phyloP scores from a whole-genome alignment of 2,797 vertebrate species.

The Chrosomus eos region DNA sequence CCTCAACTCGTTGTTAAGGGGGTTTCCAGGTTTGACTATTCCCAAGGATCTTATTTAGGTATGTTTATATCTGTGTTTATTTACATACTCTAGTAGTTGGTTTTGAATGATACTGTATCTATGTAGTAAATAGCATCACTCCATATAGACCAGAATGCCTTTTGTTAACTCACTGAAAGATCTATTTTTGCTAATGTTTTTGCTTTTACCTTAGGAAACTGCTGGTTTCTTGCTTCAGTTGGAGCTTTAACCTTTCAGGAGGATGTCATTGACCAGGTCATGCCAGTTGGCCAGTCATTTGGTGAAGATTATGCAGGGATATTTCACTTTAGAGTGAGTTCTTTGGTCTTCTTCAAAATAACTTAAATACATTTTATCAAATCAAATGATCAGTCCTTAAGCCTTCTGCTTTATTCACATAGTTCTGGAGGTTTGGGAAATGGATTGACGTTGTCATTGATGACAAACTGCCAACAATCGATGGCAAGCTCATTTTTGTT shows the following conservation, averaged over 20 bases:
- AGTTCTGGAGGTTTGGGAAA: slow-evolving; percentile 80
- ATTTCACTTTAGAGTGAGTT: slow-evolving; percentile 78
- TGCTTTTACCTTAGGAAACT: slow-evolving; percentile 68
- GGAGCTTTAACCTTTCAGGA: slow-evolving; percentile 75
- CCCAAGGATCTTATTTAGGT: slow-evolving; percentile 66
- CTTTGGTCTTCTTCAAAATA: background rate
- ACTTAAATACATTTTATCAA: no score
- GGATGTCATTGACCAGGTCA: slow-evolving; percentile 62
- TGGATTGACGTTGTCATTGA: slow-evolving; percentile 81
- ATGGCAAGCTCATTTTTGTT: slow-evolving; percentile 77
- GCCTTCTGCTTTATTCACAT: background rate
- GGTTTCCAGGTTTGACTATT: slow-evolving; percentile 76
- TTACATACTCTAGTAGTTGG: background rate
- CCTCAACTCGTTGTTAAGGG: slow-evolving; percentile 69
- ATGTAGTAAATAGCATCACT: background rate
- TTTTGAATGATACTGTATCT: no score
- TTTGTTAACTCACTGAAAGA: background rate
- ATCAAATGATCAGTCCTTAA: background rate
- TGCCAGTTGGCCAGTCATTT: no score
- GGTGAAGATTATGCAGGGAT: slow-evolving; percentile 42
- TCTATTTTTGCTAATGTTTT: background rate
- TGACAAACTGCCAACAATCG: slow-evolving; percentile 78
- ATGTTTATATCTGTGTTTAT: background rate
- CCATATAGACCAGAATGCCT: background rate
- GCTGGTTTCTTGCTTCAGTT: slow-evolving; percentile 80